Base-by-base conservation (phyloP, 2,888 invertebrate species). In the Brachyopa scutellaris region DNA sequence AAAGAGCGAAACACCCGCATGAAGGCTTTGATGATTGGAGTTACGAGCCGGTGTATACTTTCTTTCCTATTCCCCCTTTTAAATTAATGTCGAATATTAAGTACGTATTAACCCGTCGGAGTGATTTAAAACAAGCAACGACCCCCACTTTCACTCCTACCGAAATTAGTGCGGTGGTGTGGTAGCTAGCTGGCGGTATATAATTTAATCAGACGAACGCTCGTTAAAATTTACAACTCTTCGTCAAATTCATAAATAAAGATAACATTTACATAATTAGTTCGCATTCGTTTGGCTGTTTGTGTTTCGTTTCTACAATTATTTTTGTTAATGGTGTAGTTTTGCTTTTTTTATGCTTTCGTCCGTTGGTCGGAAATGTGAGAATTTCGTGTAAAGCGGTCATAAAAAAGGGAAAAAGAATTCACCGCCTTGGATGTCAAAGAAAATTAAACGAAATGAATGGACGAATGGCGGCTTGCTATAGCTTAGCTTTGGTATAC, bases 161-260 rank as follows among this genome's bases (percentile, higher is more conserved):
- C 23, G 17, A 76, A 53, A 57, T 74, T 51, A 57, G 21, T 23
- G 33, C 29, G 62, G 11, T 26, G 42, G 15, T 6, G 26, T 26
- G 26, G 26, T 26, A 6, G 26, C 6, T 26, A 5, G 3, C n/a
- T 29, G 11, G 45, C 13, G 8, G 47, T 2, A 8, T 55, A 36
- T 59, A 70, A 82, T 77, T 66, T 82, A 82, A 82, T 82, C 82
- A 77, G 70, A 72, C 70, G 59, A 70, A 82, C 59, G 31, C 57
- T 70, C 82, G 82, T 82, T 82, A 77, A 82, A 82, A 72, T 82
- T 77, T 77, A 82, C 77, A 82, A 55, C 82, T 82, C 77, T 82
- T 82, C 77, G 70, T 77, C 82, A 70, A 82, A 82, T 77, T 82
- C 82, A 82, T 82, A 82, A 82, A 77, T 82, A 82, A 82, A 77